Conservation (phyloP, 2,888 invertebrate genomes). For the Gonocerus acuteangulatus region DNA sequence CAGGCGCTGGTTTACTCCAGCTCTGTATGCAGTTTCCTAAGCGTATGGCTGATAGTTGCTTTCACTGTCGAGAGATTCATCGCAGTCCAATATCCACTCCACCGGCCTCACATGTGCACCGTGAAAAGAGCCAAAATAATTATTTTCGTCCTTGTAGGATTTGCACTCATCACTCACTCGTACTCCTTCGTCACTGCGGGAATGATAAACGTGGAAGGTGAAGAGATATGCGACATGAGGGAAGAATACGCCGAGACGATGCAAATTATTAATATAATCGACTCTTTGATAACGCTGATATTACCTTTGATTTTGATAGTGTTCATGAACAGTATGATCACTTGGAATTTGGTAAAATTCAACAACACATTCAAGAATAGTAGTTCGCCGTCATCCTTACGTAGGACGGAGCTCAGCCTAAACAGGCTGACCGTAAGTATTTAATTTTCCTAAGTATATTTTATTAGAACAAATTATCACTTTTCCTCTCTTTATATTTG, state of each 20-base stretch:
- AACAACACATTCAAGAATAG: constrained; percentile 44
- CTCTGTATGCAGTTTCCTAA: constrained; percentile 54
- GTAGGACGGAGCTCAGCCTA: background rate
- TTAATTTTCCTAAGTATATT: background rate
- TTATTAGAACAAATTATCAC: too few species aligned
- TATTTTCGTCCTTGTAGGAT: constrained; percentile 45
- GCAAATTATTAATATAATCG: constrained; percentile 52
- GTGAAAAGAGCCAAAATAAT: constrained; percentile 52
- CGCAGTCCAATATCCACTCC: constrained; percentile 56
- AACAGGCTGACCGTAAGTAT: constrained; percentile 9
- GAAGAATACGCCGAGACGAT: constrained; percentile 48
- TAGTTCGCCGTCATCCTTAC: background rate
- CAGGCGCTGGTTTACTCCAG: constrained; percentile 49
- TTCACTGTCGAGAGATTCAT: constrained; percentile 63
- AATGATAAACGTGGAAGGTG: constrained; percentile 40
- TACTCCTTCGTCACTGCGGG: constrained; percentile 48
- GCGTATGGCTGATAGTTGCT: constrained; percentile 62
- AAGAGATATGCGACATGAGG: constrained; percentile 48
- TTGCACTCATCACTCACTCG: constrained; percentile 44
- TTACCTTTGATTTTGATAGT: constrained; percentile 54
- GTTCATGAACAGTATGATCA: constrained; percentile 57
- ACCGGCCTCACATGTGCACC: constrained; percentile 54
- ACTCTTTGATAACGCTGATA: constrained; percentile 55
- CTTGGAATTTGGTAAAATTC: constrained; percentile 48
- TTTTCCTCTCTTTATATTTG: too few species aligned